Conservation (phyloP, 2,113 vertebrate genomes). For the Thymallus thymallus region DNA sequence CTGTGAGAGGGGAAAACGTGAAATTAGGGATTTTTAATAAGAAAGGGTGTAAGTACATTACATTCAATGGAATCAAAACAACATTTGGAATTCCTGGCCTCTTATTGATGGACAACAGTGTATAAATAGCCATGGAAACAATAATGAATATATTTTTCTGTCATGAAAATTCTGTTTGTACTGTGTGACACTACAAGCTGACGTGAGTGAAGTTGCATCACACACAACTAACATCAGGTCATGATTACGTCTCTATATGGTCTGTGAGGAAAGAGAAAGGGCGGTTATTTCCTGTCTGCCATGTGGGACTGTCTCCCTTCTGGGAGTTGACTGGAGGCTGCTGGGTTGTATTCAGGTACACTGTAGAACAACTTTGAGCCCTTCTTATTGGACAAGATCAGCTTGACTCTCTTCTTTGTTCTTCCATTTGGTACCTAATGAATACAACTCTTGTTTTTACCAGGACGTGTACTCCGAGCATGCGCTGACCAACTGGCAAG, state of each 20-base stretch:
- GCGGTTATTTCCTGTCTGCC: not conserved
- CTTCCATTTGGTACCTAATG: too few relatives aligned
- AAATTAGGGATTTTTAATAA: slow-evolving; percentile 25
- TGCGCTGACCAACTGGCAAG: too few relatives aligned
- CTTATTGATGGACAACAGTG: not conserved
- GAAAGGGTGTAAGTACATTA: slow-evolving; percentile 20
- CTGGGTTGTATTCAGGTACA: not conserved
- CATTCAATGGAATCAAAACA: slow-evolving; percentile 22
- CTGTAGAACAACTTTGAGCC: not conserved
- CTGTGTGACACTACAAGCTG: not conserved
- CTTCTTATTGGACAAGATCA: not conserved
- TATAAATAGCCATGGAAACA: slow-evolving; percentile 17
- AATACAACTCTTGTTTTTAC: not conserved
- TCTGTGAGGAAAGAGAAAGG: slow-evolving; percentile 3
- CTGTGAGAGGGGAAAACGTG: slow-evolving; percentile 51
- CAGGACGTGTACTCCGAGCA: too few relatives aligned
- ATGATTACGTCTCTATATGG: not conserved
- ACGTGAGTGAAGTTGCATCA: slow-evolving; percentile 23
- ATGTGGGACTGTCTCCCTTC: not conserved
- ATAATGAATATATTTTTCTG: slow-evolving; percentile 12
- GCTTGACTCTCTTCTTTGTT: not conserved
- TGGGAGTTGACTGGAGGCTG: too few relatives aligned
- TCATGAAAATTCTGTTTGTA: slow-evolving; percentile 17
- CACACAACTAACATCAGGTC: slow-evolving; percentile 6
- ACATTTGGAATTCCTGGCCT: slow-evolving; percentile 14